phyloP scores from a whole-genome alignment of 2,888 invertebrate genomes.

The Sarcophaga caerulescens region DNA sequence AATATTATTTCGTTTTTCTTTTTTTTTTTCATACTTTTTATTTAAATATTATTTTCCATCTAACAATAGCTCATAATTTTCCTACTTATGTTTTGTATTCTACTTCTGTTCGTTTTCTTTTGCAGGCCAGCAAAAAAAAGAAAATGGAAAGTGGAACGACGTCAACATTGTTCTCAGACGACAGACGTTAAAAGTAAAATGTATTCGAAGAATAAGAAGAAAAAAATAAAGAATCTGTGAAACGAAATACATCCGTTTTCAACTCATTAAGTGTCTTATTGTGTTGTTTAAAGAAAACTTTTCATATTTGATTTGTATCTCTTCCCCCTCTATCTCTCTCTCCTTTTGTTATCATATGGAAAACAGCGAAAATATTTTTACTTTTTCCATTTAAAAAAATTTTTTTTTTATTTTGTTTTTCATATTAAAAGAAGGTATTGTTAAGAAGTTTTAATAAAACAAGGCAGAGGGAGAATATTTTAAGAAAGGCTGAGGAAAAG shows the following conservation, averaged over 20 bases:
- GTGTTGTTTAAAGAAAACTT: constrained; percentile 26
- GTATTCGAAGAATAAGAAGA: not conserved
- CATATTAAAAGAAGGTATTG: too few relatives aligned
- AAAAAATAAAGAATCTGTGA: not conserved
- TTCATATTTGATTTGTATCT: constrained; percentile 14
- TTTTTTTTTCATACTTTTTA: not conserved
- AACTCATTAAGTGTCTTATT: constrained; percentile 42
- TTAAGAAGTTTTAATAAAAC: too few relatives aligned
- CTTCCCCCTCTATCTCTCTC: not conserved
- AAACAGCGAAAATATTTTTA: too few relatives aligned
- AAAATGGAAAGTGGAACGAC: not conserved
- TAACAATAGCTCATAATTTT: constrained; percentile 44
- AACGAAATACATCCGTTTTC: constrained; percentile 43
- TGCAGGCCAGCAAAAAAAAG: not conserved
- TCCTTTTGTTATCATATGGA: too few relatives aligned
- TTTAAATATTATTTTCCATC: constrained; percentile 9
- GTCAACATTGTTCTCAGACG: not conserved
- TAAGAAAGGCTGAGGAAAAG: too few relatives aligned
- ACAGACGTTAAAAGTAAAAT: not conserved
- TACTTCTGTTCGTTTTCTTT: constrained; percentile 2
- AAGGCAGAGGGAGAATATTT: too few relatives aligned
- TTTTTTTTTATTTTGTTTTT: too few relatives aligned
- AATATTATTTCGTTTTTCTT: not conserved
- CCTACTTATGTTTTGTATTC: constrained; percentile 46
- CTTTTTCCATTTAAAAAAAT: too few relatives aligned